Evolutionary conservation across 2,113 vertebrate species (phyloP).

Genomic region (Globicephala melas): DNA sequence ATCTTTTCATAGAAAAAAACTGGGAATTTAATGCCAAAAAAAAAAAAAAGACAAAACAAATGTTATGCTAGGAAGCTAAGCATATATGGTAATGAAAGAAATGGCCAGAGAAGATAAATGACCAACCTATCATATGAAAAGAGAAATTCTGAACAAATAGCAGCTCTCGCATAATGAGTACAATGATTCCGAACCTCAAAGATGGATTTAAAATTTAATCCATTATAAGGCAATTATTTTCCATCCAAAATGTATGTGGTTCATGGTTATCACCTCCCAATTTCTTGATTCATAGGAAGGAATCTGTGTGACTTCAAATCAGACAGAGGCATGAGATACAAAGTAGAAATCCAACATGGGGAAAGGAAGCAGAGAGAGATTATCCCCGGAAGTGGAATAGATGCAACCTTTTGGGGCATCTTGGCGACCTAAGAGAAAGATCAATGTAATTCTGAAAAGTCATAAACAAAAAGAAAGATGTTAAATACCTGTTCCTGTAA

Average conservation of each 20-base stretch:
- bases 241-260: not conserved
- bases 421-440: not conserved
- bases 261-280: not conserved
- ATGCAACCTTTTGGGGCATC: not conserved
- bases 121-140: not conserved
- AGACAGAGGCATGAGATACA: not conserved
- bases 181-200: not conserved
- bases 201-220: not conserved
- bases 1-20: not conserved
- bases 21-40: not conserved
- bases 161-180: not conserved
- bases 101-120: not conserved
- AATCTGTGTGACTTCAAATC: not conserved
- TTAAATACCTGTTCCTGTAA: not conserved
- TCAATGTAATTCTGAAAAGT: not conserved
- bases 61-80: not conserved
- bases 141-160: not conserved
- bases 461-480: not conserved
- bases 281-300: not conserved
- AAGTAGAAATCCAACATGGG: not conserved
- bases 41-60: not conserved
- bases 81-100: not conserved
- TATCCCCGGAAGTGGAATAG: not conserved
- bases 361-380: not conserved
- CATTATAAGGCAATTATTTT: not conserved